Evolutionary conservation across 1,140 invertebrate species (phyloP), one percentile per base, ranked within the genome.

Genomic region (Armadillidium nasatum): DNA sequence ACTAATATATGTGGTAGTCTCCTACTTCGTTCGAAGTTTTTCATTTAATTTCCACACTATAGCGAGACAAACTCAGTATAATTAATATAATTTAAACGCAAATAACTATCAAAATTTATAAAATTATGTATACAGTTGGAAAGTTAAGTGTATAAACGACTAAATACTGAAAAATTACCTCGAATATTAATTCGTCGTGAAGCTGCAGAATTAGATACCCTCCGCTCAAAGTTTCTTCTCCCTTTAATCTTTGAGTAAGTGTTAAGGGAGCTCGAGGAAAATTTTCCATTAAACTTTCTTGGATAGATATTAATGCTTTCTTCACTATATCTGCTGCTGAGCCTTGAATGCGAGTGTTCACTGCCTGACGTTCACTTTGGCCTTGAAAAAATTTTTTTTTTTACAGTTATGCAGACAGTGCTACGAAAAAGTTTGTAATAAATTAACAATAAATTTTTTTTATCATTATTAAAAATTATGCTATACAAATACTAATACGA

Each of bases 151-250:
- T 73, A 66, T n/a, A 11, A 66, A 66, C 19, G 11, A 23, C 6
- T 21, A 11, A 23, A 73, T 19, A 15, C 43, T 22, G 60, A 60
- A 43, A 19, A 60, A 77, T 86, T 76, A 97, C 94, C 88, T 99
- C 96, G 83, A 93, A 98, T 33, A 99, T 90, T 0, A 99, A 87
- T 88, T 99, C 97, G 86, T 99, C 97, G 83, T 99, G 96, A 78
- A 99, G 86, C 83, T 98, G 94, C 50, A 98, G 85, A 4, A 98
- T 88, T 21, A 97, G 86, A 78, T 88, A 89, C 0, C 88, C 88
- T 45, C 86, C 50, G 78, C 81, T 69, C 76, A 82, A 83, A 83
- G 87, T 82, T 78, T 84, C 76, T 11, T 7, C 45, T 7, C 21
- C 44, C 46, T 23, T 11, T n/a, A 22, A 50, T 44, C 73, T 70